These are phyloP conservation scores for Eulemur albifrons DNA, from an alignment of 2,797 vertebrate genomes.

Conservation along the genomic window DNA sequence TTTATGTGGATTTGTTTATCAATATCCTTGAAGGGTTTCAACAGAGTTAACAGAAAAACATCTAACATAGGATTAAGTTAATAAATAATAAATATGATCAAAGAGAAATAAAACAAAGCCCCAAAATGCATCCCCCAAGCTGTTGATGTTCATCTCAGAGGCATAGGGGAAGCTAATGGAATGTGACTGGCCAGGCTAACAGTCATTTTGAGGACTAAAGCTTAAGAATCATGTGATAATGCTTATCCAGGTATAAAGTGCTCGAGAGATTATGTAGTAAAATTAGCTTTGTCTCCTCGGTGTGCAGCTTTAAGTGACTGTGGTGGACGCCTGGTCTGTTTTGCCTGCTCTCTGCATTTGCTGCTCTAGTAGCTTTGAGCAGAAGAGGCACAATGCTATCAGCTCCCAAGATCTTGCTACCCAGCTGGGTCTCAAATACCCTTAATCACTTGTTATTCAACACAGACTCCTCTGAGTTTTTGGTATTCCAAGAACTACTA, in stretches of 20 bases:
- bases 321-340: background rate
- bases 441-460: conserved; percentile 52
- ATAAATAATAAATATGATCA: background rate
- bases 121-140: background rate
- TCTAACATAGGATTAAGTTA: background rate
- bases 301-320: background rate
- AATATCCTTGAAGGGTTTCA: background rate
- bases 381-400: conserved; percentile 26
- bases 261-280: background rate
- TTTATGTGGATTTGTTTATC: background rate
- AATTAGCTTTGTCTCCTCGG: background rate
- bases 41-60: background rate
- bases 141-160: background rate
- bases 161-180: background rate
- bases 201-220: background rate
- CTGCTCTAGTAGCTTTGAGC: background rate
- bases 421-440: background rate
- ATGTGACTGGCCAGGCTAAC: background rate
- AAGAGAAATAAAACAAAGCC: background rate
- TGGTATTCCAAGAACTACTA: background rate
- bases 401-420: background rate
- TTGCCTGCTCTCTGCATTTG: background rate
- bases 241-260: background rate
- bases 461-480: background rate
- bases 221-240: background rate